These are phyloP conservation scores for Eurytoma adleriae DNA, from an alignment of 2,888 invertebrate species.

Conservation along the genomic window DNA sequence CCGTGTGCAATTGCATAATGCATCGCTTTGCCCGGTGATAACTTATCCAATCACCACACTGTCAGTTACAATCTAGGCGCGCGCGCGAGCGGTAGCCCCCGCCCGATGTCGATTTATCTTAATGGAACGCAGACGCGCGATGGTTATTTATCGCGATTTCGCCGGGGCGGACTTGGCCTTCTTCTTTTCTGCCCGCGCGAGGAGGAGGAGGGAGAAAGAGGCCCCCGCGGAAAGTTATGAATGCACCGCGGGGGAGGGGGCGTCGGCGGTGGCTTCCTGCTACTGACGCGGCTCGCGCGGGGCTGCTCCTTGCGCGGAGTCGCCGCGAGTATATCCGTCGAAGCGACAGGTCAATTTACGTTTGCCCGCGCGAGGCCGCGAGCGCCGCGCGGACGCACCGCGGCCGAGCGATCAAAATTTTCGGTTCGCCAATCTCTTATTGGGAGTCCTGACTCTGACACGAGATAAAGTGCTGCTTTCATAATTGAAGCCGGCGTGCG, in stretches of 20 bases:
- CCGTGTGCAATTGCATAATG: slow-evolving; percentile 66
- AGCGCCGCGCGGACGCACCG: neutral
- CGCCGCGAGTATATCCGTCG: slow-evolving; percentile 52
- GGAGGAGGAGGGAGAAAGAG: neutral
- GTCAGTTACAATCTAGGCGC: slow-evolving; percentile 71
- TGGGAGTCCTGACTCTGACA: slow-evolving; percentile 49
- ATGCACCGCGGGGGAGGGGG: neutral
- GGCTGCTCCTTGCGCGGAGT: slow-evolving; percentile 41
- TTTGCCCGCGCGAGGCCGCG: slow-evolving; percentile 51
- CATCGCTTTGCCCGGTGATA: slow-evolving; percentile 68
- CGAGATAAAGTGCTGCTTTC: slow-evolving; percentile 34
- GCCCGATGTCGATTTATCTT: slow-evolving; percentile 70
- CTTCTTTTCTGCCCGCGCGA: neutral
- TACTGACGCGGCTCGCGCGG: neutral
- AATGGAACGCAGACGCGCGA: slow-evolving; percentile 66
- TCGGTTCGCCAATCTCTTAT: slow-evolving; percentile 48
- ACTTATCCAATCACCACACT: slow-evolving; percentile 73
- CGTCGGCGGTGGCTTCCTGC: slow-evolving; percentile 18
- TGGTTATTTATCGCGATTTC: slow-evolving; percentile 72
- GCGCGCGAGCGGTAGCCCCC: slow-evolving; percentile 62
- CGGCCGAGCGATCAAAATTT: slow-evolving; percentile 56
- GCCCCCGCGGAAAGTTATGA: neutral
- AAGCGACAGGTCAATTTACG: slow-evolving; percentile 66
- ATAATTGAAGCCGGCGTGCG: slow-evolving; percentile 9
- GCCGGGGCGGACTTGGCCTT: neutral